Evolutionary conservation across 1,140 invertebrate species (phyloP).

Genomic region (Mesaphorura yosii): DNA sequence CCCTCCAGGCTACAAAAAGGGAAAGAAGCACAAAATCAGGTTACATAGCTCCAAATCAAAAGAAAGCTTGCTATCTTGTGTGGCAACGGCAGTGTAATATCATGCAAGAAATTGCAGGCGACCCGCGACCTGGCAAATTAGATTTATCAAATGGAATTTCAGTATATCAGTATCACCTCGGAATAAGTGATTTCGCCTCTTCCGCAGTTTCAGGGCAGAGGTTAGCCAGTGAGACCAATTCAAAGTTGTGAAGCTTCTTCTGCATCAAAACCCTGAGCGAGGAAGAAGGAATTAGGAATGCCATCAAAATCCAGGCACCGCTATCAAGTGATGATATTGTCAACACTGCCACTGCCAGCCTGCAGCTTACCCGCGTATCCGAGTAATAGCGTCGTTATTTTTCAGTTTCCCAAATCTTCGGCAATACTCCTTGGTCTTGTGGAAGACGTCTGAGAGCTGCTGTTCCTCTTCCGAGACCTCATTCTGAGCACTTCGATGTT

Average conservation of each 20-base stretch:
- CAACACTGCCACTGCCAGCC: background rate
- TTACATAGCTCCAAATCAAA: background rate
- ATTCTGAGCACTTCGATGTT: constrained; percentile 94
- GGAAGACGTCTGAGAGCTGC: constrained; percentile 95
- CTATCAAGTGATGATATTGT: background rate
- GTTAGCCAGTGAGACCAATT: constrained; percentile 92
- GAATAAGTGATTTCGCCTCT: constrained; percentile 93
- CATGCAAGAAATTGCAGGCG: too few species aligned
- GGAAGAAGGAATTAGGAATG: constrained; percentile 9
- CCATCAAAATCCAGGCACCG: background rate
- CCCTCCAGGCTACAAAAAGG: constrained; percentile 61
- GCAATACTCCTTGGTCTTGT: constrained; percentile 94
- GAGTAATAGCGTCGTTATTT: constrained; percentile 93
- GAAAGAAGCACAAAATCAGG: constrained; percentile 9
- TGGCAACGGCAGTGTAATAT: too few species aligned
- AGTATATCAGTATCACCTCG: too few species aligned
- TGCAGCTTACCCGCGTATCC: constrained; percentile 67
- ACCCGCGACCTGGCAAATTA: too few species aligned
- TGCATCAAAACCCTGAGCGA: constrained; percentile 72
- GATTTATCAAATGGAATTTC: too few species aligned
- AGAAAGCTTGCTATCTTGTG: too few species aligned
- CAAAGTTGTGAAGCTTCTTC: constrained; percentile 97
- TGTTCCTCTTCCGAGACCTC: constrained; percentile 97
- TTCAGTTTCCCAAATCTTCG: constrained; percentile 93
- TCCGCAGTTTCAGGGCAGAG: constrained; percentile 94